Percentiles rank a stretch among this genome's conserved stretches.
Evolutionary conservation across 2,113 vertebrate species (phyloP).

Genomic region (Salvelinus alpinus): DNA sequence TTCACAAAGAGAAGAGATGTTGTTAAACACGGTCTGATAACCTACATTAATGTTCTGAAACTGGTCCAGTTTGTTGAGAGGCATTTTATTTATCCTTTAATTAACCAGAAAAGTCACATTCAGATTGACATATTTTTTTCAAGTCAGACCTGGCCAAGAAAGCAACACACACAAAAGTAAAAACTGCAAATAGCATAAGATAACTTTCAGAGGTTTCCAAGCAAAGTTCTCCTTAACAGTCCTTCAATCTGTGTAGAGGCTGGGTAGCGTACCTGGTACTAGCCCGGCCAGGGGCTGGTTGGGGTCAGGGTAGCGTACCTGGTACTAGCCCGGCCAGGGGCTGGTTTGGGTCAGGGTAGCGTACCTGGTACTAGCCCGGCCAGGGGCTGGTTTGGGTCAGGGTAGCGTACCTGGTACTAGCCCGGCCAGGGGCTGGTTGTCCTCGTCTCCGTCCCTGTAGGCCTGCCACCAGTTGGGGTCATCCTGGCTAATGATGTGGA

Average conservation of each 20-base stretch:
- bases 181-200: too few relatives aligned
- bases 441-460: slow-evolving; percentile 96
- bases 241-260: slow-evolving; percentile 66
- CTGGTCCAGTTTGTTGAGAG: not conserved
- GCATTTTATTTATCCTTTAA: too few relatives aligned
- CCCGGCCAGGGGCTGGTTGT: slow-evolving; percentile 95
- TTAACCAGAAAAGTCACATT: too few relatives aligned
- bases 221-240: too few relatives aligned
- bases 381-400: slow-evolving; percentile 83
- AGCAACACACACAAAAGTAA: too few relatives aligned
- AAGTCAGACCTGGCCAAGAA: too few relatives aligned
- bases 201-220: too few relatives aligned
- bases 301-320: slow-evolving; percentile 67
- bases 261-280: slow-evolving; percentile 79
- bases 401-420: slow-evolving; percentile 87
- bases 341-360: slow-evolving; percentile 56
- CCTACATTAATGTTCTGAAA: too few relatives aligned
- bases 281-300: too few relatives aligned
- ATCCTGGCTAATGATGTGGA: slow-evolving; percentile 96
- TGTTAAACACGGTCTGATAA: too few relatives aligned
- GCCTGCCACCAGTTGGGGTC: slow-evolving; percentile 99
- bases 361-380: slow-evolving; percentile 73
- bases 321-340: slow-evolving; percentile 85
- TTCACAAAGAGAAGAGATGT: not conserved
- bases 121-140: too few relatives aligned